These are phyloP conservation scores for Burhinus bistriatus DNA, from an alignment of 2,113 vertebrate species.

Conservation along the genomic window DNA sequence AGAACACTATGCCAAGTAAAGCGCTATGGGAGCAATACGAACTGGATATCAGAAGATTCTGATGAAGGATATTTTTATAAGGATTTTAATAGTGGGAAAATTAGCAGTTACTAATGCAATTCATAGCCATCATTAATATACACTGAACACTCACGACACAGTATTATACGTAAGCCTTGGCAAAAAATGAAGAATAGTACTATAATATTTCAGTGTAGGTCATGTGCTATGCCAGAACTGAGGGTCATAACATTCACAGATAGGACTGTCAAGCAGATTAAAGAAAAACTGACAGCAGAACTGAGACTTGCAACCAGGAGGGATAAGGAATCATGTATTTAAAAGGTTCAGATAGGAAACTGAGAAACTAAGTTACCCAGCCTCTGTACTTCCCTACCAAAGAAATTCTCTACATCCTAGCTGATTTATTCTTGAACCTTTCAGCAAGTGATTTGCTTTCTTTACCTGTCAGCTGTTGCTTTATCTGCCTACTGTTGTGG, in stretches of 20 bases:
- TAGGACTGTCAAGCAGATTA: background rate
- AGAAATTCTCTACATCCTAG: background rate
- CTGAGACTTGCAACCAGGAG: background rate
- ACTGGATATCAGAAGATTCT: background rate
- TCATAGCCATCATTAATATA: background rate
- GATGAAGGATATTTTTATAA: background rate
- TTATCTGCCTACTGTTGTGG: background rate
- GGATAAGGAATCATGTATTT: background rate
- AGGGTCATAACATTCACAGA: background rate
- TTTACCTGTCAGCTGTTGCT: background rate
- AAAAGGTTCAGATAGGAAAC: background rate
- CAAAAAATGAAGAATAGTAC: background rate
- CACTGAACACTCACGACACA: background rate
- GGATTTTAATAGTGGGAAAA: background rate
- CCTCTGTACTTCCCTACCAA: background rate
- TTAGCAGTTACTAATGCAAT: background rate
- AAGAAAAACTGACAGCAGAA: background rate
- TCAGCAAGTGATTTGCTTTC: background rate
- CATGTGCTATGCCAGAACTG: accelerated
- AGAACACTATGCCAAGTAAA: background rate
- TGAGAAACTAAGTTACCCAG: background rate
- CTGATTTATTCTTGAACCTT: background rate
- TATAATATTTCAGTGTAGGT: background rate
- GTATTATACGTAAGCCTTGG: background rate
- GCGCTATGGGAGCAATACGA: background rate